Evolutionary conservation across 2,797 vertebrate genomes (phyloP).

Genomic region (Carduelis carduelis): DNA sequence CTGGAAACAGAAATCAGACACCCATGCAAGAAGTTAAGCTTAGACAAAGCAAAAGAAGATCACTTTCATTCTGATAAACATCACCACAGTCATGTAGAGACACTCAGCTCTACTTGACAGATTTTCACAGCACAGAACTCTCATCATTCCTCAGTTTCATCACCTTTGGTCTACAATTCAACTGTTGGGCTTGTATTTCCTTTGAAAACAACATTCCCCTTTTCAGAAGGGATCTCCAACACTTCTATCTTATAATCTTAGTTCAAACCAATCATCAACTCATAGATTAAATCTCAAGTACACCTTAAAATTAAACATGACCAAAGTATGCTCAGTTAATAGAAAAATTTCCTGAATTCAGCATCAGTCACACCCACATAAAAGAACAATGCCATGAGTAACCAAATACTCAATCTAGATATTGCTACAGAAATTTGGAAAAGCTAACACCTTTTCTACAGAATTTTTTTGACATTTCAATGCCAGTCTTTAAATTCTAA

Average conservation of each 20-base stretch:
- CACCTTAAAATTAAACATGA: neutral
- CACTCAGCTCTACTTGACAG: neutral
- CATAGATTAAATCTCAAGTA: neutral
- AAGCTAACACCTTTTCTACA: neutral
- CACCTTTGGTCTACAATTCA: neutral
- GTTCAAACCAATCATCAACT: neutral
- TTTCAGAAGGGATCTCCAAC: neutral
- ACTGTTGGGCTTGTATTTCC: neutral
- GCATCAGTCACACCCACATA: neutral
- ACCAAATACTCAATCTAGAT: neutral
- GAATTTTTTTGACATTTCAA: neutral
- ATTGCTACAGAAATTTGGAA: neutral
- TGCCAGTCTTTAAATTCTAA: neutral
- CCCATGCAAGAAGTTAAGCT: neutral
- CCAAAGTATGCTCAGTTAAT: neutral
- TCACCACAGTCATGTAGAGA: neutral
- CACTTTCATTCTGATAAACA: neutral
- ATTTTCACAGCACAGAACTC: neutral
- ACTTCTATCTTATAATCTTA: neutral
- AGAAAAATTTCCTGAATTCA: neutral
- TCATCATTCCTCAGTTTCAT: neutral
- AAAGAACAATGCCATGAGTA: neutral
- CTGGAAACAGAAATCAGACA: conserved; percentile 71
- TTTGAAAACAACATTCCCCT: neutral
- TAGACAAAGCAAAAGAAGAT: neutral